phyloP scores from a whole-genome alignment of 2,113 vertebrate genomes.

The Chionomys nivalis region DNA sequence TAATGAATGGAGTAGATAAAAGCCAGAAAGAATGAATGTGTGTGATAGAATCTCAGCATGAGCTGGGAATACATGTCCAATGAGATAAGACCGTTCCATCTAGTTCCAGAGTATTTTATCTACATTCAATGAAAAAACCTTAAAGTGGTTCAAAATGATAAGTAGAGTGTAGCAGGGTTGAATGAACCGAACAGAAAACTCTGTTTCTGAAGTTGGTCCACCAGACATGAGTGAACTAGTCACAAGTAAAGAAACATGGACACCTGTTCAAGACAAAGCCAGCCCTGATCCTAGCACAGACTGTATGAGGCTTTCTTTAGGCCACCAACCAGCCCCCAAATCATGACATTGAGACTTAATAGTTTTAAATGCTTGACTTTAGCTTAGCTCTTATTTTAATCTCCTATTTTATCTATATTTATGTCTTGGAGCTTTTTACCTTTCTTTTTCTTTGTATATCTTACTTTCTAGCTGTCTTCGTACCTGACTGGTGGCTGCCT shows the following conservation, averaged over 20 bases:
- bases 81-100: background rate
- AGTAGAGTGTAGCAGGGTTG: background rate
- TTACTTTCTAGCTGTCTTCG: no score
- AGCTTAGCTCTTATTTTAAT: no score
- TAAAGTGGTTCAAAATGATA: background rate
- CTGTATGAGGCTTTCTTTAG: no score
- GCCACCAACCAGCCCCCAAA: no score
- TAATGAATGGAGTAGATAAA: background rate
- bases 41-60: background rate
- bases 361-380: no score
- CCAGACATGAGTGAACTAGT: background rate
- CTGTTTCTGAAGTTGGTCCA: background rate
- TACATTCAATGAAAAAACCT: background rate
- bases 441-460: no score
- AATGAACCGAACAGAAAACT: background rate
- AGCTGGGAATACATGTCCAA: background rate
- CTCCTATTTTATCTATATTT: no score
- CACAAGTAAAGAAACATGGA: background rate
- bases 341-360: no score
- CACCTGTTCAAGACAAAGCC: background rate
- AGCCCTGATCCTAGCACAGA: background rate
- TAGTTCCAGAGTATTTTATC: background rate
- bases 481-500: no score
- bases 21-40: background rate
- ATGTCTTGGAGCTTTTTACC: no score